Evolutionary conservation across 2,113 vertebrate genomes (phyloP), one percentile per base, ranked within the genome.

Genomic region (Potamarius usumacintae): DNA sequence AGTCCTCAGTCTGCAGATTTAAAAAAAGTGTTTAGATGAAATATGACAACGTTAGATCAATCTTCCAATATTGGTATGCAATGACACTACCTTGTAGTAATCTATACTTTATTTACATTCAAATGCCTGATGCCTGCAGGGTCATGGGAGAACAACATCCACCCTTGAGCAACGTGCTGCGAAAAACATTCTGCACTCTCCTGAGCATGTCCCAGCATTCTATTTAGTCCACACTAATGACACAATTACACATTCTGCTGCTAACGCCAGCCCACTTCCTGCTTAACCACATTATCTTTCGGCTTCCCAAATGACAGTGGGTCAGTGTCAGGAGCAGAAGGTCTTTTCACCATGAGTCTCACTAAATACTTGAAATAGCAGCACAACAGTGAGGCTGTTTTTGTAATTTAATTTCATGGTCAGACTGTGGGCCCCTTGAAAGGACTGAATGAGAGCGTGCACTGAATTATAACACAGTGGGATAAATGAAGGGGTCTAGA

Each of bases 401-500:
- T 83, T 85, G 34, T 89, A 80, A 86, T 88, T 84, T 89, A 60
- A 88, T 89, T 89, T 90, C 84, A 86, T 55, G 86, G 76, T 85
- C 80, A 55, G 86, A 83, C 65, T 84, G 42, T 77, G 86, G 34
- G 65, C 84, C 86, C 74, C 67, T 80, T 72, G 42, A 82, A 84
- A 86, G 74, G 25, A 83, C 63, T 2, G 34, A 88, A 89, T 86
- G 74, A 78, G 69, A 63, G 88, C 77, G 72, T 84, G 82, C 77
- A 55, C 72, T 71, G 88, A 88, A 89, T 89, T 83, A 89, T 91
- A 85, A 89, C 48, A 18, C 85, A 50, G 85, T 15, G 85, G 86
- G 72, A 83, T 90, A 91, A 89, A 92, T 88, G 90, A 90, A 89
- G 89, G 91, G 90, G 91, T 90, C 92, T 92, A 90, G 90, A 92